phyloP scores from a whole-genome alignment of 2,113 vertebrate genomes.

The Strigops habroptila region DNA sequence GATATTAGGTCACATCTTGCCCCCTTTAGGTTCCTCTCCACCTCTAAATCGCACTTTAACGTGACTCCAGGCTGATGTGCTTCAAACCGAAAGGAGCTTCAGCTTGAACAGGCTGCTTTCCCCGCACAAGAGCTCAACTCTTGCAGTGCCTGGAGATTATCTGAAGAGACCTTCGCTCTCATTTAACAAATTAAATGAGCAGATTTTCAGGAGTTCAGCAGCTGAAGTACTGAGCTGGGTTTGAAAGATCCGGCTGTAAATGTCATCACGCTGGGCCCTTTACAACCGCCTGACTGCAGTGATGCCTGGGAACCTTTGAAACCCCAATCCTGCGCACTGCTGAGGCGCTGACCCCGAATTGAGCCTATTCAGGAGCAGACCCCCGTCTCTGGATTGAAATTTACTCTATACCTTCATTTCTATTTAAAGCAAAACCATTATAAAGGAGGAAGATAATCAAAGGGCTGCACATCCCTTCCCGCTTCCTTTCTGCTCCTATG shows the following conservation, averaged over 20 bases:
- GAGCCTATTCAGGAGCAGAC: slow-evolving; percentile 4
- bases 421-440: background rate
- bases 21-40: background rate
- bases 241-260: slow-evolving; percentile 53
- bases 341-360: background rate
- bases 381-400: background rate
- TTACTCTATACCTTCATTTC: background rate
- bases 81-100: background rate
- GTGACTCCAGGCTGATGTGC: background rate
- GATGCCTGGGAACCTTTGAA: slow-evolving; percentile 35
- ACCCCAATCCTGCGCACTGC: background rate
- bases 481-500: background rate
- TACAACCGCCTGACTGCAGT: slow-evolving; percentile 28
- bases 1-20: background rate
- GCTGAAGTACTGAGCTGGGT: slow-evolving; percentile 20
- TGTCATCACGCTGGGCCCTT: slow-evolving; percentile 46
- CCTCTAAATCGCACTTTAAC: background rate
- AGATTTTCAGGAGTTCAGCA: slow-evolving; percentile 45
- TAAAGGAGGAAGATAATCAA: background rate
- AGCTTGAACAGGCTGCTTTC: background rate
- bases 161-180: slow-evolving; percentile 53
- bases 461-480: background rate
- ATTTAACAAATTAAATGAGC: slow-evolving; percentile 57
- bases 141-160: slow-evolving; percentile 5
- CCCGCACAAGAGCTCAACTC: background rate